Evolutionary conservation across 2,888 invertebrate genomes (phyloP).

Genomic region (Erannis defoliaria): DNA sequence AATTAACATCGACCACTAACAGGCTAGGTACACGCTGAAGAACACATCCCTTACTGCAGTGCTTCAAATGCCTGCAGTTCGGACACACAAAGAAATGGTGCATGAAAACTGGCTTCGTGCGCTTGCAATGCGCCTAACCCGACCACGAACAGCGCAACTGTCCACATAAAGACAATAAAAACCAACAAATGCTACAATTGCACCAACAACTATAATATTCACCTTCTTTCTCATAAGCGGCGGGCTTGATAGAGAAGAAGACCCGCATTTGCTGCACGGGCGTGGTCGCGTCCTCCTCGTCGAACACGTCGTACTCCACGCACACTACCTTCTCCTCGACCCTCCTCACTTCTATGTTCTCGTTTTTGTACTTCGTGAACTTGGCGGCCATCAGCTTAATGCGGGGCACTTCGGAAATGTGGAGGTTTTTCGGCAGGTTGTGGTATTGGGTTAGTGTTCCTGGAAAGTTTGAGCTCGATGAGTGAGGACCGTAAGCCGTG

Average conservation of each 20-base stretch:
- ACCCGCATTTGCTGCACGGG: constrained; percentile 70
- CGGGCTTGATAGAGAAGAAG: constrained; percentile 69
- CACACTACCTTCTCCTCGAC: constrained; percentile 74
- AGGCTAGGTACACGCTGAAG: too few relatives aligned
- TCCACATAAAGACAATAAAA: too few relatives aligned
- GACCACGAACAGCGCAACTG: too few relatives aligned
- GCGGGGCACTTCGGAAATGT: constrained; percentile 66
- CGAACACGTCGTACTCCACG: constrained; percentile 73
- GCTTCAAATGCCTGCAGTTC: too few relatives aligned
- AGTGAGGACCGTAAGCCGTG: too few relatives aligned
- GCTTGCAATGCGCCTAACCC: too few relatives aligned
- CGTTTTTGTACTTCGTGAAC: constrained; percentile 65
- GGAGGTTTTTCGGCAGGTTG: constrained; percentile 49
- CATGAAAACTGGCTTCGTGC: too few relatives aligned
- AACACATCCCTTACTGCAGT: too few relatives aligned
- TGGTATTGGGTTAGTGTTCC: constrained; percentile 34
- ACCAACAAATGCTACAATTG: too few relatives aligned
- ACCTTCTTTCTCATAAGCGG: constrained; percentile 38
- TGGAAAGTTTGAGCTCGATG: neutral
- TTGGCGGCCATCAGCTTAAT: constrained; percentile 74
- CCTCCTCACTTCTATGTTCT: constrained; percentile 69
- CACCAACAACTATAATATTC: too few relatives aligned
- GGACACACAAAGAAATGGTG: too few relatives aligned
- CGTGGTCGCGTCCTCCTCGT: constrained; percentile 32
- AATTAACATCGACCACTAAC: too few relatives aligned